Base-by-base conservation (phyloP, 2,888 invertebrate genomes). In the Callyntrura guangdongensis region DNA sequence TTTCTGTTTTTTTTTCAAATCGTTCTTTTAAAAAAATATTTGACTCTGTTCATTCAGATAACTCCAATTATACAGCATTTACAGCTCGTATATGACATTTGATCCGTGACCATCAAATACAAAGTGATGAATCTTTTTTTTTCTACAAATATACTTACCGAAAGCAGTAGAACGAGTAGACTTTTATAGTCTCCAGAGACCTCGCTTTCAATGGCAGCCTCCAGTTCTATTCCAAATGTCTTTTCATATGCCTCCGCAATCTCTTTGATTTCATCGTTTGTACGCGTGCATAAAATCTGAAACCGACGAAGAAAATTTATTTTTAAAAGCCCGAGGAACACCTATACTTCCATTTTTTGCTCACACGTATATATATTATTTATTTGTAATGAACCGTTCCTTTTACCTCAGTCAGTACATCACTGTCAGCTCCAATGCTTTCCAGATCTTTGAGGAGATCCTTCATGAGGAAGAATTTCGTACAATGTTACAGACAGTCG, bases 381-480 rank as follows among this genome's bases (percentile, higher is more conserved):
- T n/a, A n/a, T n/a, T n/a, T n/a, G n/a, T n/a, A n/a, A n/a, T n/a
- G n/a, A n/a, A 4, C 36, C 11, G 4, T 69, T 81, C 59, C n/a
- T 27, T 49, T 12, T 72, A 89, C 92, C 85, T 92, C 92, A 12
- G 91, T 87, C 25, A 92, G 79, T 6, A 90, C 91, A 87, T 89
- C 89, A 74, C 90, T 86, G 74, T 92, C 90, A 9, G 92, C 86
- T 25, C 92, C 92, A 86, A 87, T 45, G 83, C 96, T 96, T 94
- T 97, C 97, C 11, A 97, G 94, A 94, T 97, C 97, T 20, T 36
- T 36, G 36, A 36, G 36, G 36, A 36, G 36, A 36, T 36, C 36
- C 36, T 36, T 96, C 96, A 61, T 97, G 96, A 59, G 97, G 94
- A 9, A 27, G 53, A 4, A 53, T n/a, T 79, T 49, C 4, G 6